These are phyloP conservation scores for Polypedilum pembai DNA, from an alignment of 1,140 invertebrate species.

Conservation along the genomic window DNA sequence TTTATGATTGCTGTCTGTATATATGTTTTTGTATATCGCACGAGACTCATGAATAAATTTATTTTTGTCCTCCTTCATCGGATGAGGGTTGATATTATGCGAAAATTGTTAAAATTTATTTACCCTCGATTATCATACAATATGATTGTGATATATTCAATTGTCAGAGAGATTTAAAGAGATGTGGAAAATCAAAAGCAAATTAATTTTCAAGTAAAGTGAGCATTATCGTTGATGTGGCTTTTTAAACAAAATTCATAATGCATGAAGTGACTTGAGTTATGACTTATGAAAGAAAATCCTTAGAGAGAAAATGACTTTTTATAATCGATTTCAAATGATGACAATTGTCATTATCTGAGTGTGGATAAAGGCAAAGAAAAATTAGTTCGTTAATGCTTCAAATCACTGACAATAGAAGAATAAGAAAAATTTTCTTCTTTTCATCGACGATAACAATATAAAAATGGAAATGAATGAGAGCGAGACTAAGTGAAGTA, in stretches of 20 bases:
- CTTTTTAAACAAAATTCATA: neutral
- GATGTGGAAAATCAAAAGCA: slow-evolving; percentile 25
- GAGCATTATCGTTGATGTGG: slow-evolving; percentile 26
- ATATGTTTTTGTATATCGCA: slow-evolving; percentile 2
- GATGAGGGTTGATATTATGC: neutral
- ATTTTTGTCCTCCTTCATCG: neutral
- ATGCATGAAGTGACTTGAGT: neutral
- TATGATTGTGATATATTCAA: neutral
- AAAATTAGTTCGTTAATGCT: slow-evolving; percentile 11
- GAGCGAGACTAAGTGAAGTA: neutral
- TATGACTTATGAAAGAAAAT: no score
- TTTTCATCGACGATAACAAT: neutral
- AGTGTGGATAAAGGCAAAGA: neutral
- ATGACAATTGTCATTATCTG: slow-evolving; percentile 12
- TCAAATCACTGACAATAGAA: slow-evolving; percentile 12
- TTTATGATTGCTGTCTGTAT: slow-evolving; percentile 7
- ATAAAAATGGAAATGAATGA: neutral
- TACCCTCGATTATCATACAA: neutral
- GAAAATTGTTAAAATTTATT: neutral
- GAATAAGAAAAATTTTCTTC: neutral
- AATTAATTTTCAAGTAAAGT: slow-evolving; percentile 15
- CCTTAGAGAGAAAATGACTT: neutral
- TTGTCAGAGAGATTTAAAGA: neutral
- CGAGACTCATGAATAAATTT: slow-evolving; percentile 18
- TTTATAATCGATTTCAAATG: slow-evolving; percentile 10